Evolutionary conservation across 2,113 vertebrate species (phyloP).

Genomic region (Thinocorus orbignyianus): DNA sequence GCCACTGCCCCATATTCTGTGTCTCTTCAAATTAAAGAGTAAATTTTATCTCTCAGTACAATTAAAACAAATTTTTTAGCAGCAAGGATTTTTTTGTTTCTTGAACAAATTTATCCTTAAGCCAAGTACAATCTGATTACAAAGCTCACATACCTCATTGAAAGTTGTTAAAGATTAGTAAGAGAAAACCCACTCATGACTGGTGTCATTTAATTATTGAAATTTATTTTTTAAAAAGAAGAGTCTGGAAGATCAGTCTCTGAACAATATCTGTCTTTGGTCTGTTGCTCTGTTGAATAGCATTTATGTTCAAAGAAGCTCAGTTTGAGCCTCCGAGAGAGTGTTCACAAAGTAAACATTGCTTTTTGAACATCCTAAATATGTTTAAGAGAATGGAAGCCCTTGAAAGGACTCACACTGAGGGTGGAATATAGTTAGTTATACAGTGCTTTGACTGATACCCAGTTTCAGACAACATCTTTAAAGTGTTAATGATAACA

Average conservation of each 20-base stretch:
- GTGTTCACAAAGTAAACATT: background rate
- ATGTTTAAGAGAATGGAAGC: background rate
- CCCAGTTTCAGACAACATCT: background rate
- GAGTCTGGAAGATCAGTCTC: background rate
- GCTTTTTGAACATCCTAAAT: constrained; percentile 1
- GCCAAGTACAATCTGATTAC: background rate
- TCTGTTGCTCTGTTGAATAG: background rate
- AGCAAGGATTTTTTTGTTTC: background rate
- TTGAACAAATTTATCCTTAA: background rate
- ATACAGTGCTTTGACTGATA: constrained; percentile 13
- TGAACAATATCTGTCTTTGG: background rate
- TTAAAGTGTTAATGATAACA: background rate
- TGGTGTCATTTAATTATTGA: background rate
- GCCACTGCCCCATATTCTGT: background rate
- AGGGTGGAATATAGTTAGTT: background rate
- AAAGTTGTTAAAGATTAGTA: constrained; percentile 8
- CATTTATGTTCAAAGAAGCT: constrained; percentile 1
- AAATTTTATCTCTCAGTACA: background rate
- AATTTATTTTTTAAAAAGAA: background rate
- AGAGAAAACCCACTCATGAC: background rate
- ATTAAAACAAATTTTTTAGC: background rate
- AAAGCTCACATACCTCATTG: background rate
- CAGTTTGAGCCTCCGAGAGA: background rate
- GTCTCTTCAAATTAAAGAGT: background rate
- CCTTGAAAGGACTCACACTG: background rate